Conservation (phyloP, 2,113 vertebrate species). For the Callorhinus ursinus region DNA sequence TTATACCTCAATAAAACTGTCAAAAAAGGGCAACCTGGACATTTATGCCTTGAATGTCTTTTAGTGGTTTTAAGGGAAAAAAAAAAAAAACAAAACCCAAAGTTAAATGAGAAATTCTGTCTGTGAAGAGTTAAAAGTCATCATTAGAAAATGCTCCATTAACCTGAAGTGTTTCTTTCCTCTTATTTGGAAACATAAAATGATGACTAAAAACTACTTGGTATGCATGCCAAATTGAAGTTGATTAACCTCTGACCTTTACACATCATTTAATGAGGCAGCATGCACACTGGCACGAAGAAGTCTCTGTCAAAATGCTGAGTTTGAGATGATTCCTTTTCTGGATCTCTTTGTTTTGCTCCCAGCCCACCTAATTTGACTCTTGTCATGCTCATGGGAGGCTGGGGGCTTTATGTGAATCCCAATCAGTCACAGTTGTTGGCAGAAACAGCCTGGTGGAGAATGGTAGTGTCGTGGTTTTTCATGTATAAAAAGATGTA, state of each 20-base stretch:
- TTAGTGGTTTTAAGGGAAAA: constrained; percentile 43
- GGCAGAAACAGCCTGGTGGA: constrained; percentile 64
- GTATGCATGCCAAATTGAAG: constrained; percentile 68
- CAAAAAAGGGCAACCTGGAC: background rate
- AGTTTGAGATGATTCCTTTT: constrained; percentile 48
- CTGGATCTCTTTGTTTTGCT: constrained; percentile 68
- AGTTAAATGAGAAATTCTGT: constrained; percentile 68
- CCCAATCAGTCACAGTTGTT: constrained; percentile 69
- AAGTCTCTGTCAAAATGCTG: constrained; percentile 45
- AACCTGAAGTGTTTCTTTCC: constrained; percentile 55
- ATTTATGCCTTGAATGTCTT: constrained; percentile 15
- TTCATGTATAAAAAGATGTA: constrained; percentile 62
- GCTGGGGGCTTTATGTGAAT: constrained; percentile 58
- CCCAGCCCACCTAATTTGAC: constrained; percentile 58
- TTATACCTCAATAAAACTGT: background rate
- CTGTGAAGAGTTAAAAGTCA: constrained; percentile 49
- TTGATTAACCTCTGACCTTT: constrained; percentile 72
- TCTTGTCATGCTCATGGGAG: constrained; percentile 52
- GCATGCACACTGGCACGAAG: background rate
- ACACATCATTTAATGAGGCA: constrained; percentile 56
- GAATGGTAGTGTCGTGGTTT: constrained; percentile 52
- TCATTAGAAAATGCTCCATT: constrained; percentile 51
- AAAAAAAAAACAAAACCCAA: background rate
- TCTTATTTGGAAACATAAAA: constrained; percentile 69
- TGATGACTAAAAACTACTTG: constrained; percentile 63